Base-by-base conservation (phyloP, 1,140 invertebrate species). In the Zelostemma sp. region DNA sequence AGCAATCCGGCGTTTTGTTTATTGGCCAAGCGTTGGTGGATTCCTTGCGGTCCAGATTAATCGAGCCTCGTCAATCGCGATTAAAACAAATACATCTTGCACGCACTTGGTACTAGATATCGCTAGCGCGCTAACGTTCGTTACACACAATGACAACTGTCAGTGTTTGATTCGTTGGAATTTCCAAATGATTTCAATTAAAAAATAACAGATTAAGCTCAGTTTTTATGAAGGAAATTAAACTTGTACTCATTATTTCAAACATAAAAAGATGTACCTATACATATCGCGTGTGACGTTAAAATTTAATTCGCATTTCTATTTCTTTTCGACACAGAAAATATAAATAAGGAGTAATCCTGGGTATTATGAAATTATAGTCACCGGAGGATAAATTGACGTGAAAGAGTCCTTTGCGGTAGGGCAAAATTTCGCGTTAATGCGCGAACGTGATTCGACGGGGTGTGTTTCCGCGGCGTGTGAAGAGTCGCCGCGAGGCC, bases 1-100 rank as follows among this genome's bases (percentile, higher is more conserved):
- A 15, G 60, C 75, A 76, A 79, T 79, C 76, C 76, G 68, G 65
- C 73, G 54, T 73, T 80, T 79, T 75, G 75, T 76, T 82, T 80
- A 80, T 80, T 79, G 74, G 72, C 58, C 65, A 61, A 47, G 71
- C 74, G 75, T 77, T 8, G 73, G 77, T 74, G 78, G 79, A 80
- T 80, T 80, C 74, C 74, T 79, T 46, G 77, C 69, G 73, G 55
- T 75, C 68, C 68, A 51, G 46, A 72, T 78, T 72, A 79, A 80
- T 80, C 72, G 77, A 75, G 56, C 45, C 73, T 73, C 64, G 68
- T 77, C 75, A 73, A 74, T 75, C 63, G 66, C 49, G 62, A 72
- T 73, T 68, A 75, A 77, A 75, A 78, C 73, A 74, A 68, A 71
- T 71, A 54, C 50, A 57, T 49, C 2, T 51, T 38, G 19, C 15